These are phyloP conservation scores for Teleopsis dalmanni DNA, from an alignment of 1,140 invertebrate genomes.

Conservation along the genomic window DNA sequence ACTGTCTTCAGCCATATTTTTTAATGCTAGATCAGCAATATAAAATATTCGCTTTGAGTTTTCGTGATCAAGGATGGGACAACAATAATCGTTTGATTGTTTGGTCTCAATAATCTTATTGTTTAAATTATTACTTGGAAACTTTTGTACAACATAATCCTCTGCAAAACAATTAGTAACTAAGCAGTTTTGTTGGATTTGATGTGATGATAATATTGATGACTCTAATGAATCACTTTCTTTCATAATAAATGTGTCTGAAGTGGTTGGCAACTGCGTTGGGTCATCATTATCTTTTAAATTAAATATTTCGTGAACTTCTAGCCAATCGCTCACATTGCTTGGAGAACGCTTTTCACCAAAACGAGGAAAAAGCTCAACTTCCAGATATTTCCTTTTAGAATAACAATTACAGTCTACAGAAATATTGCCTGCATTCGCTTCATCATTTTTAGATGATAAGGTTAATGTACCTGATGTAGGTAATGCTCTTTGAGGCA, in stretches of 20 bases:
- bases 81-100: too few relatives aligned
- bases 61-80: too few relatives aligned
- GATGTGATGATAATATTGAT: neutral
- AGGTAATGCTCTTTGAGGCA: neutral
- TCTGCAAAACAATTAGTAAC: too few relatives aligned
- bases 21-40: slow-evolving; percentile 31
- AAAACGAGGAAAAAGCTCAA: slow-evolving; percentile 22
- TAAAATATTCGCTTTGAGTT: slow-evolving; percentile 28
- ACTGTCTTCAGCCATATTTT: slow-evolving; percentile 21
- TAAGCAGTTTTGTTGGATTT: too few relatives aligned
- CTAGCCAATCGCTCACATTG: slow-evolving; percentile 41
- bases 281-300: slow-evolving; percentile 5
- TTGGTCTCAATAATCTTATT: too few relatives aligned
- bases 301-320: slow-evolving; percentile 38
- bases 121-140: too few relatives aligned
- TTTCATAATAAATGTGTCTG: neutral
- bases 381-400: neutral
- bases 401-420: neutral
- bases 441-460: neutral
- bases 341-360: slow-evolving; percentile 38
- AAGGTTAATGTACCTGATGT: neutral
- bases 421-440: neutral
- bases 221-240: neutral
- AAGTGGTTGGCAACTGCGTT: neutral
- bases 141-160: too few relatives aligned